Evolutionary conservation across 2,797 vertebrate species (phyloP).

Genomic region (Melopsittacus undulatus): DNA sequence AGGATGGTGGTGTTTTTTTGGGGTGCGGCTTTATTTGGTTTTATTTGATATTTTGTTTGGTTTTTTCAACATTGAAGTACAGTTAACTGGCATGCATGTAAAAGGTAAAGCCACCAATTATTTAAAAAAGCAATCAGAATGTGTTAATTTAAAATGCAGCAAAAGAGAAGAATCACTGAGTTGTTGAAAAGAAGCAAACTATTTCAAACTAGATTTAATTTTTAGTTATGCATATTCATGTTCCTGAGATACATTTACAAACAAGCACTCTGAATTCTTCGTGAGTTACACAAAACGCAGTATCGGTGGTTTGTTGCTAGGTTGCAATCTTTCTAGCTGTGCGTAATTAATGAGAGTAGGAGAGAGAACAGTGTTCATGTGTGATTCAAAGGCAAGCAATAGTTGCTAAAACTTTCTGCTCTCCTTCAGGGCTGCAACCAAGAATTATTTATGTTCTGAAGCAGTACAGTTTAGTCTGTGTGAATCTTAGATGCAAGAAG

Average conservation of each 20-base stretch:
- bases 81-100: background rate
- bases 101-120: background rate
- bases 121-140: background rate
- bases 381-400: background rate
- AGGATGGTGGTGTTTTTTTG: background rate
- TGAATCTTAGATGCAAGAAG: background rate
- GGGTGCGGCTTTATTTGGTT: background rate
- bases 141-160: background rate
- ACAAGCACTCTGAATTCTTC: background rate
- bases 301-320: background rate
- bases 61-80: background rate
- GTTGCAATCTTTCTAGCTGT: background rate
- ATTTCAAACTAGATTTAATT: background rate
- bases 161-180: background rate
- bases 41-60: background rate
- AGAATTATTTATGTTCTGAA: conserved; percentile 32
- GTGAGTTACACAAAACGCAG: background rate
- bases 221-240: background rate
- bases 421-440: background rate
- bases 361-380: background rate
- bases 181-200: background rate
- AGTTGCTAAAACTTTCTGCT: background rate
- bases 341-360: background rate
- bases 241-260: background rate
- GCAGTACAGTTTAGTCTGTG: background rate